These are phyloP conservation scores for Hylaeus anthracinus DNA, from an alignment of 1,140 invertebrate genomes.

Conservation along the genomic window DNA sequence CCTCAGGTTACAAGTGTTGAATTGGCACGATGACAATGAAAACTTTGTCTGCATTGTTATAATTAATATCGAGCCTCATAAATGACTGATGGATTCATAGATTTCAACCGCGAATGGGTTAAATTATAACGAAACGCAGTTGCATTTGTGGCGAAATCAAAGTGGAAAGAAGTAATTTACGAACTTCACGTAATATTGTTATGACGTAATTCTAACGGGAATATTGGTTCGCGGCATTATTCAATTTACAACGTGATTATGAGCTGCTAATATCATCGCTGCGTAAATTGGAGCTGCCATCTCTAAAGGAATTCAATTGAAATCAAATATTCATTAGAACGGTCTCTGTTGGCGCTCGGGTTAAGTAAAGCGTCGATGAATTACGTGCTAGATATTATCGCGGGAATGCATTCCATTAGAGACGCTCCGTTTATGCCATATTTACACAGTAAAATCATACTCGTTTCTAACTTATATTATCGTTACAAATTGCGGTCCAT, in stretches of 20 bases:
- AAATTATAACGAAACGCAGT: neutral
- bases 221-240: constrained; percentile 26
- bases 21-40: neutral
- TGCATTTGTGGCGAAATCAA: neutral
- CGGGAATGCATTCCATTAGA: neutral
- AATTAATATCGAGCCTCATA: neutral
- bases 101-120: neutral
- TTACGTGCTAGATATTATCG: constrained; percentile 16
- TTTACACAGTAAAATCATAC: neutral
- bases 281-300: constrained; percentile 12
- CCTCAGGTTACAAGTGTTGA: no score
- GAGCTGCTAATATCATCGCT: constrained; percentile 22
- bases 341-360: neutral
- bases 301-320: constrained; percentile 32
- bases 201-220: constrained; percentile 8
- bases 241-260: constrained; percentile 40
- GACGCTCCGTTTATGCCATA: neutral
- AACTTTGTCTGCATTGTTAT: neutral
- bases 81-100: no score
- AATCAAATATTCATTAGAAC: constrained; percentile 39
- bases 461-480: neutral
- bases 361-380: constrained; percentile 28
- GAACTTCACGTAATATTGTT: constrained; percentile 8
- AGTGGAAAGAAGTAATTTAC: constrained; percentile 6
- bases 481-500: neutral